These are phyloP conservation scores for Candoia aspera DNA, from an alignment of 2,113 vertebrate species.

Conservation along the genomic window DNA sequence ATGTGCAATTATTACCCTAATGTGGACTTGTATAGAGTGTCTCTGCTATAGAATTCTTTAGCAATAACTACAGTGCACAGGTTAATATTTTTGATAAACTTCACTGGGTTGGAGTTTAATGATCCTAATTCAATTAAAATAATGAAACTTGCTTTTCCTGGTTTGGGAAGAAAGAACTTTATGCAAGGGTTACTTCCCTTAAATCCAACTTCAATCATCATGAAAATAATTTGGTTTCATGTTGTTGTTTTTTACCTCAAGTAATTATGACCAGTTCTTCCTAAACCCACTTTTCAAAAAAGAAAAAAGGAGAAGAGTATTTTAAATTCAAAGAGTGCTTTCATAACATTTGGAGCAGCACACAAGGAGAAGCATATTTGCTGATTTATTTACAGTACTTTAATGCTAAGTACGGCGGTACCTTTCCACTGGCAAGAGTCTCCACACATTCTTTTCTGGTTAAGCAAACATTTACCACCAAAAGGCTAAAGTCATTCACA, in stretches of 20 bases:
- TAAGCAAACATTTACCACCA: constrained; percentile 70
- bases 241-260: constrained; percentile 52
- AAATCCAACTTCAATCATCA: constrained; percentile 63
- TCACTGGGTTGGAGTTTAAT: constrained; percentile 35
- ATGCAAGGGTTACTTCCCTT: constrained; percentile 53
- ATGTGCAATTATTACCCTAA: constrained; percentile 1
- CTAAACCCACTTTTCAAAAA: constrained; percentile 47
- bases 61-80: constrained; percentile 30
- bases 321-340: constrained; percentile 55
- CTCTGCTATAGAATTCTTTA: constrained; percentile 25
- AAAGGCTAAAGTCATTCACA: constrained; percentile 68
- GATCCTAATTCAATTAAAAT: background rate
- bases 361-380: constrained; percentile 63
- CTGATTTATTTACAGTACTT: constrained; percentile 64
- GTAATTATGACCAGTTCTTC: constrained; percentile 61
- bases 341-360: constrained; percentile 59
- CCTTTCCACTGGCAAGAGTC: constrained; percentile 58
- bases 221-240: constrained; percentile 64
- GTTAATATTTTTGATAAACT: constrained; percentile 19
- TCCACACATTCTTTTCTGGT: constrained; percentile 66
- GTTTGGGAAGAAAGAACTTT: constrained; percentile 51
- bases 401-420: constrained; percentile 60
- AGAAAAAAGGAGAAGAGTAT: constrained; percentile 49
- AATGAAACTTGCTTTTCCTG: constrained; percentile 39
- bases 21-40: constrained; percentile 26